Conservation (phyloP, 2,113 vertebrate species). For the Mesocricetus auratus region DNA sequence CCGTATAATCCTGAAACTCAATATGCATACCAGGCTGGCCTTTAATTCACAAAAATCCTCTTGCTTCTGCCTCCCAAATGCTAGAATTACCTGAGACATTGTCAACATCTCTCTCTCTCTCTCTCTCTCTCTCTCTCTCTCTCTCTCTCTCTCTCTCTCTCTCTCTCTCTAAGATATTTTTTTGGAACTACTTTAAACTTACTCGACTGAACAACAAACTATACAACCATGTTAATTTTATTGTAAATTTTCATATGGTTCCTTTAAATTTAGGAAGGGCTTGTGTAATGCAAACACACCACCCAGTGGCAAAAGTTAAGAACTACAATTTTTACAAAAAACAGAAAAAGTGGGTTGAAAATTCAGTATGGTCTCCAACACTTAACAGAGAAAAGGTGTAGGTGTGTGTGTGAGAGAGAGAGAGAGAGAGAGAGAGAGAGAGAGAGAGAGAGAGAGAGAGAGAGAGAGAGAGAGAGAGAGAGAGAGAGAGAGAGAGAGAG, state of each 20-base stretch:
- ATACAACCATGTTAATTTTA: conserved; percentile 38
- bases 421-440: too few species aligned
- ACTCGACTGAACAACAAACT: not conserved
- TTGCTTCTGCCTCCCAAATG: not conserved
- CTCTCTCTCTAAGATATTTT: too few species aligned
- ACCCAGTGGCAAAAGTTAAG: conserved; percentile 71
- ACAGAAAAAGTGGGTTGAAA: not conserved
- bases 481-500: too few species aligned
- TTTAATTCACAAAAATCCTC: not conserved
- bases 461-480: too few species aligned
- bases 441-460: too few species aligned
- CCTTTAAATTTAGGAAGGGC: conserved; percentile 27
- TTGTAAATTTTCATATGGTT: conserved; percentile 52
- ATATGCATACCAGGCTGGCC: not conserved
- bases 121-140: too few species aligned
- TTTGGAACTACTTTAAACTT: conserved; percentile 2
- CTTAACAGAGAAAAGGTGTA: not conserved
- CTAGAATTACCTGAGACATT: not conserved
- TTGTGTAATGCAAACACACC: conserved; percentile 71
- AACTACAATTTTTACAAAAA: conserved; percentile 1
- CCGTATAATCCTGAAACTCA: not conserved
- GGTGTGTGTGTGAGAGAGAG: not conserved
- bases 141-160: too few species aligned
- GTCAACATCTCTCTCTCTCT: too few species aligned
- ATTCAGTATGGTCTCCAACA: not conserved